phyloP scores from a whole-genome alignment of 2,797 vertebrate genomes.

The Rhinoraja longicauda region DNA sequence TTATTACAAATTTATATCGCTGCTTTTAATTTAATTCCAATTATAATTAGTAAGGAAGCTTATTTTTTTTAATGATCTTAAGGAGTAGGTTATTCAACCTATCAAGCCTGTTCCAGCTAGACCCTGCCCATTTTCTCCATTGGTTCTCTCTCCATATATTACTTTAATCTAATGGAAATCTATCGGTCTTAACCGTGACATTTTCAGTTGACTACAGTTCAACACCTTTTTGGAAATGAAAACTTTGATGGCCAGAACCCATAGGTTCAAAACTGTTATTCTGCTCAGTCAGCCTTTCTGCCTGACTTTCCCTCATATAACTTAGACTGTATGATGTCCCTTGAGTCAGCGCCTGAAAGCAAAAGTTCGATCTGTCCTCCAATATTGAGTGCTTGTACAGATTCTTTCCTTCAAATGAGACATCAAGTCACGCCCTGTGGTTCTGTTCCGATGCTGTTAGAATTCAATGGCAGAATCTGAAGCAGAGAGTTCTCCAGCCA shows the following conservation, averaged over 20 bases:
- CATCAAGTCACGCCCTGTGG: background rate
- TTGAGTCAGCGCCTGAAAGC: background rate
- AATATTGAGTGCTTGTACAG: background rate
- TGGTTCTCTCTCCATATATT: background rate
- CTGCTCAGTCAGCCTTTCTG: too few species aligned
- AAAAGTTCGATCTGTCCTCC: background rate
- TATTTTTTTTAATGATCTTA: background rate
- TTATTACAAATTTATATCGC: slow-evolving; percentile 15
- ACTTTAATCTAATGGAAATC: background rate
- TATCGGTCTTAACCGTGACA: background rate
- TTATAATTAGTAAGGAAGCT: background rate
- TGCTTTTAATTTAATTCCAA: background rate
- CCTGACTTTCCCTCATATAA: background rate
- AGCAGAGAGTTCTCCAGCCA: background rate
- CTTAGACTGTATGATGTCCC: background rate
- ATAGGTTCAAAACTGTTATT: background rate
- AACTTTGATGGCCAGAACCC: background rate
- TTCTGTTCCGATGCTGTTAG: background rate
- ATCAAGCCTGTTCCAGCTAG: background rate
- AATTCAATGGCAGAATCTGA: background rate
- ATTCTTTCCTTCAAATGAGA: background rate
- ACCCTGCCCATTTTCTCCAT: background rate
- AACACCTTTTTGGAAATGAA: background rate
- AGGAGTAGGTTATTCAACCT: background rate
- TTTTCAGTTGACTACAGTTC: background rate